Conservation (phyloP, 2,113 vertebrate genomes). For the Callospermophilus lateralis region DNA sequence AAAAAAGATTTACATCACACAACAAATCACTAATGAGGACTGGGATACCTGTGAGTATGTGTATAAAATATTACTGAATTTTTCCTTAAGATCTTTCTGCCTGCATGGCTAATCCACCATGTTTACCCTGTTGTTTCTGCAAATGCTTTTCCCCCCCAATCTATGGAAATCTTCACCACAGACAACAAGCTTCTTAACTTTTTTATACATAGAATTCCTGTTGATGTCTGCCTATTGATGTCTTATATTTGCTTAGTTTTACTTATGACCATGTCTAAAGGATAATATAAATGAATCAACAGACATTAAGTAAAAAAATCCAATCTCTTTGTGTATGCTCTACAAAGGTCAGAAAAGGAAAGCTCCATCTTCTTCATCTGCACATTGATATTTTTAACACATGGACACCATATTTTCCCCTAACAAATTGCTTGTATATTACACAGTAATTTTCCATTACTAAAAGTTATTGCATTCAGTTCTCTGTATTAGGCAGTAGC, state of each 20-base stretch:
- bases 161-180: not conserved
- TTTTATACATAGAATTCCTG: not conserved
- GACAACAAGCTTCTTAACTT: not conserved
- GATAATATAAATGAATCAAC: not conserved
- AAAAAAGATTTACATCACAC: not conserved
- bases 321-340: not conserved
- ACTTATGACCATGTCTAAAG: not conserved
- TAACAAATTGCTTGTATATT: not conserved
- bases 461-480: not conserved
- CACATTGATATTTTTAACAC: constrained; percentile 9
- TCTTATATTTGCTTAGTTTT: not conserved
- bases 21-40: not conserved
- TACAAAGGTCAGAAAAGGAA: not conserved
- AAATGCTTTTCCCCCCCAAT: not conserved
- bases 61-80: not conserved
- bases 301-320: not conserved
- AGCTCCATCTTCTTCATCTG: not conserved
- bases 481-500: not conserved
- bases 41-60: not conserved
- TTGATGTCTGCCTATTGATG: not conserved
- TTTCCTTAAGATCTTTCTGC: not conserved
- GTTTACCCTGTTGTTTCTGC: not conserved
- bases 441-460: not conserved
- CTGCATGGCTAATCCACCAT: not conserved
- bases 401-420: not conserved